A percentile compares a stretch with the other conserved stretches of the same genome.
Conservation (phyloP, 2,113 vertebrate species). For the Phainopepla nitens region DNA sequence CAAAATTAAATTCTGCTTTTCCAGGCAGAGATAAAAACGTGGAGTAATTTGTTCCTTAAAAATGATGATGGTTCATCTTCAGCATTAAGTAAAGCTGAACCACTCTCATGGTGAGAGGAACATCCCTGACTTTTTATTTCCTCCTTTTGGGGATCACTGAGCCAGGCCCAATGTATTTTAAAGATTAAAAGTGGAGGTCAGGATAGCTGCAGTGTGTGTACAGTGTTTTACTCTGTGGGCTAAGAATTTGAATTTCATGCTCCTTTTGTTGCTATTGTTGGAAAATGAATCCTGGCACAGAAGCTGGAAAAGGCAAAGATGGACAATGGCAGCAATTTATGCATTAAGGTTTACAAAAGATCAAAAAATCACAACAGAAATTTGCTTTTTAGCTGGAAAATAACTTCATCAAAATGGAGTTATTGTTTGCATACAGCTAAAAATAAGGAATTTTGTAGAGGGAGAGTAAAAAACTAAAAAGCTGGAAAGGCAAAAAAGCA, state of each 20-base stretch:
- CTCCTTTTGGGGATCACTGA: conserved; percentile 4
- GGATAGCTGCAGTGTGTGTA: not conserved
- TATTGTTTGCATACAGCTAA: not conserved
- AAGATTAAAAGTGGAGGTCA: conserved; percentile 57
- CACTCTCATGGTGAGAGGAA: not conserved
- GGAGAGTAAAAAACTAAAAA: not conserved
- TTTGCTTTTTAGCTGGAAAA: not conserved
- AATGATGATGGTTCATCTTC: not conserved
- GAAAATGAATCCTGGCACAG: not conserved
- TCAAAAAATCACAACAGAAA: not conserved
- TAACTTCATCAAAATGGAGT: not conserved
- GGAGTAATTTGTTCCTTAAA: not conserved
- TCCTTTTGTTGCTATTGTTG: conserved; percentile 26
- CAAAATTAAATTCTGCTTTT: not conserved
- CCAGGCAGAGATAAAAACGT: not conserved
- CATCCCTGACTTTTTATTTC: not conserved
- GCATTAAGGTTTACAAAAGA: not conserved
- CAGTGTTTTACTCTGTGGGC: conserved; percentile 46
- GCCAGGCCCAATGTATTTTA: conserved; percentile 44
- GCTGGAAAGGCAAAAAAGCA: not conserved
- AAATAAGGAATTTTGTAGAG: not conserved
- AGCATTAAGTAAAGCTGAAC: not conserved
- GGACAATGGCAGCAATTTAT: not conserved
- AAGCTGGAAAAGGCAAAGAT: not conserved
- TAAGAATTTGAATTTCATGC: conserved; percentile 12